A percentile compares a stretch with the other conserved stretches of the same genome.
Conservation (phyloP, 2,797 vertebrate genomes). For the Sphenopsis melanotis region DNA sequence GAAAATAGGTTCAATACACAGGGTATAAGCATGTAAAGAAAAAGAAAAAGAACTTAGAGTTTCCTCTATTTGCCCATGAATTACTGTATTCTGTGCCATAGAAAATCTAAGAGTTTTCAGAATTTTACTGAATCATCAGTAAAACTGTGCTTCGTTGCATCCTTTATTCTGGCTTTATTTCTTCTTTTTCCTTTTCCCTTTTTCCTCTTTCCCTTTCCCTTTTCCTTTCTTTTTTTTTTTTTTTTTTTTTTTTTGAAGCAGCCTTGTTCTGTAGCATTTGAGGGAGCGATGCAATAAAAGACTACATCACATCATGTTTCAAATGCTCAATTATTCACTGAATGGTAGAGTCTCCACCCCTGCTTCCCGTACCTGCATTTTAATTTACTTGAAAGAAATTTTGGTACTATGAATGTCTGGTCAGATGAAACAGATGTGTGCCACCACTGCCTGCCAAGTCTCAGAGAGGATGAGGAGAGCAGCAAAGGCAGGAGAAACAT, state of each 20-base stretch:
- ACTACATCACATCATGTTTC: not conserved
- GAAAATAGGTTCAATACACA: not conserved
- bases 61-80: not conserved
- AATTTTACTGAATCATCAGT: not conserved
- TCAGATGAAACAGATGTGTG: not conserved
- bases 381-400: not conserved
- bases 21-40: not conserved
- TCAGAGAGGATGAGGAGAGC: not conserved
- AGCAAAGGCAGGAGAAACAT: not conserved
- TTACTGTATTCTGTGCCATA: not conserved
- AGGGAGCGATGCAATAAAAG: not conserved
- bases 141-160: not conserved
- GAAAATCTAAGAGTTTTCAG: not conserved
- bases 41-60: not conserved
- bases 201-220: rapidly evolving
- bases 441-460: not conserved
- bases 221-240: not conserved
- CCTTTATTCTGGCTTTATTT: not conserved
- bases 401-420: not conserved
- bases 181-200: not conserved
- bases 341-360: not conserved
- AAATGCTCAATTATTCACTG: not conserved
- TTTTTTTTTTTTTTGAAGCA: not conserved
- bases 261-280: not conserved
- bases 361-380: not conserved